phyloP scores from a whole-genome alignment of 1,140 invertebrate species.

The Rhopalosiphum maidis region DNA sequence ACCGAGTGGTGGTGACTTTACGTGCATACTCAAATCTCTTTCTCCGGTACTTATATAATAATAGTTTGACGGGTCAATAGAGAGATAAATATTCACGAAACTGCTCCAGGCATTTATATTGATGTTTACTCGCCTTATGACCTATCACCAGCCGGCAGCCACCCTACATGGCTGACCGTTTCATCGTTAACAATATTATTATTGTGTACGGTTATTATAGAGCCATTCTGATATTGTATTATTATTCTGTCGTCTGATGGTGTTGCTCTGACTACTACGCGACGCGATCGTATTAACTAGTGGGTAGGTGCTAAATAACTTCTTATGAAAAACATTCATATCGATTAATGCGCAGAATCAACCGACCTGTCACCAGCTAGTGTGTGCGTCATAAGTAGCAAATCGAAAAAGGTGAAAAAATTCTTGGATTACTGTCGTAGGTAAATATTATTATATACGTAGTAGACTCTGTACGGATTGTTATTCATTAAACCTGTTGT shows the following conservation, averaged over 20 bases:
- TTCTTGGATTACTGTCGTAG: neutral
- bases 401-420: neutral
- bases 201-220: too few relatives aligned
- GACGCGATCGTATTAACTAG: neutral
- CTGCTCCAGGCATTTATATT: conserved; percentile 35
- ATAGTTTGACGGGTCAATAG: conserved; percentile 55
- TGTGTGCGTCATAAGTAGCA: neutral
- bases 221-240: neutral
- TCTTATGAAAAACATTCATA: neutral
- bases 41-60: neutral
- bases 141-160: conserved; percentile 6
- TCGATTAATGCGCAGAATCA: neutral
- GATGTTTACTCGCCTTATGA: conserved; percentile 51
- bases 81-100: conserved; percentile 49
- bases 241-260: neutral
- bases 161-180: neutral
- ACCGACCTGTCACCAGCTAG: neutral
- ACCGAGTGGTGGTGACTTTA: neutral
- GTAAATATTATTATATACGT: neutral
- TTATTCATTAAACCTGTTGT: neutral
- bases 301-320: neutral
- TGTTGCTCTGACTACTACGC: neutral
- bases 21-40: conserved; percentile 27
- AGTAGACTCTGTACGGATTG: neutral
- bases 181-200: neutral